Evolutionary conservation across 1,140 invertebrate species (phyloP).

Genomic region (Caerostris extrusa): DNA sequence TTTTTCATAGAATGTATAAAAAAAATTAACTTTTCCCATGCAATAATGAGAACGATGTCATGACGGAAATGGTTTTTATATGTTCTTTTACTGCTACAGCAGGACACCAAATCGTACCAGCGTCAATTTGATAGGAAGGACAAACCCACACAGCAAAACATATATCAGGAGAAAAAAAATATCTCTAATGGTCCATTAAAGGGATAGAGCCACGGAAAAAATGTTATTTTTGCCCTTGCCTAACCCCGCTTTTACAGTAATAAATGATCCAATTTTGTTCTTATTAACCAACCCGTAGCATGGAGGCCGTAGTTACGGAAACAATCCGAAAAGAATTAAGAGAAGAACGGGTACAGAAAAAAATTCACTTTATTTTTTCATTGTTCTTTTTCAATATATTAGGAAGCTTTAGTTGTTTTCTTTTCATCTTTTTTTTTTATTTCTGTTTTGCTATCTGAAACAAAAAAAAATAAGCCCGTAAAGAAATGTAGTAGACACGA

Average conservation of each 20-base stretch:
- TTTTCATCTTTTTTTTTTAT: not conserved
- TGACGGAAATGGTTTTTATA: conserved; percentile 46
- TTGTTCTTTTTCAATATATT: conserved; percentile 11
- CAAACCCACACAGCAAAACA: conserved; percentile 57
- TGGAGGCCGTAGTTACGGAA: conserved; percentile 26
- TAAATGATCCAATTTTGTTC: conserved; percentile 68
- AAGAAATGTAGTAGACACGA: conserved; percentile 37
- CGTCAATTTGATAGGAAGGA: conserved; percentile 11
- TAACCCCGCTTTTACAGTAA: conserved; percentile 59
- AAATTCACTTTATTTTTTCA: not conserved
- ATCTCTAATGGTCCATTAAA: conserved; percentile 65
- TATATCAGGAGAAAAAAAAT: conserved; percentile 27
- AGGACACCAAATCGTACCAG: conserved; percentile 15
- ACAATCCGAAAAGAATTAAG: conserved; percentile 58
- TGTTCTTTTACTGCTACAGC: conserved; percentile 1
- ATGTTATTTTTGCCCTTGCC: conserved; percentile 49
- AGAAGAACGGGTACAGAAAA: conserved; percentile 6
- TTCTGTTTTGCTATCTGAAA: not conserved
- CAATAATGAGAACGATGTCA: conserved; percentile 29
- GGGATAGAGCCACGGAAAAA: not conserved
- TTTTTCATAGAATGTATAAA: not conserved
- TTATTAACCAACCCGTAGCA: conserved; percentile 33
- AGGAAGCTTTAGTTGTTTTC: conserved; percentile 23
- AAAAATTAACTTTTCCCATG: conserved; percentile 37
- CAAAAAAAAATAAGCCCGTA: conserved; percentile 6